A percentile compares a stretch with the other conserved stretches of the same genome.
Evolutionary conservation across 2,797 vertebrate species (phyloP).

Genomic region (Glossophaga mutica): DNA sequence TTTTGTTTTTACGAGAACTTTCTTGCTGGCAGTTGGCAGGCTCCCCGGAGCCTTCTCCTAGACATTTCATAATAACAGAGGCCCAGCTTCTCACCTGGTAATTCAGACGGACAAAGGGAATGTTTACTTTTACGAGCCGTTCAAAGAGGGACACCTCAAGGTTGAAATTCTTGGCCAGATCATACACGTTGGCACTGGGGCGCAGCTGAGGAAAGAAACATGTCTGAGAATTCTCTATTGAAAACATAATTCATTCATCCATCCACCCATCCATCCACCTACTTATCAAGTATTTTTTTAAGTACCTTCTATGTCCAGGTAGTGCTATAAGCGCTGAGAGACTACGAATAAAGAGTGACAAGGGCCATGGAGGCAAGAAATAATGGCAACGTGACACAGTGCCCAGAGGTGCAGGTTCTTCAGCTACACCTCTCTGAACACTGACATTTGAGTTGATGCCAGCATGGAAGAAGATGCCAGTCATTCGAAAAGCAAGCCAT

Average conservation of each 20-base stretch:
- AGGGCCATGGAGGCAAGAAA: neutral
- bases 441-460: neutral
- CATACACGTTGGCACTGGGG: conserved; percentile 94
- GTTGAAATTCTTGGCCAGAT: conserved; percentile 93
- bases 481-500: neutral
- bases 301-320: neutral
- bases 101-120: conserved; percentile 92
- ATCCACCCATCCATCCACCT: neutral
- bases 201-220: conserved; percentile 86
- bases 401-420: neutral
- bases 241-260: neutral
- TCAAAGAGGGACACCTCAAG: conserved; percentile 98
- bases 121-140: conserved; percentile 89
- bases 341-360: neutral
- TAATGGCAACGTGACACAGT: neutral
- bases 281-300: neutral
- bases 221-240: neutral
- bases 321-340: neutral
- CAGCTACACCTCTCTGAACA: neutral
- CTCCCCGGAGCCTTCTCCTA: neutral
- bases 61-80: neutral
- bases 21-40: neutral
- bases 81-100: conserved; percentile 88
- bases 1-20: conserved; percentile 20
- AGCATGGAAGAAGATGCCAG: neutral